Evolutionary conservation across 2,888 invertebrate species (phyloP), one percentile per base, ranked within the genome.

Genomic region (Eustalomyia histrio): DNA sequence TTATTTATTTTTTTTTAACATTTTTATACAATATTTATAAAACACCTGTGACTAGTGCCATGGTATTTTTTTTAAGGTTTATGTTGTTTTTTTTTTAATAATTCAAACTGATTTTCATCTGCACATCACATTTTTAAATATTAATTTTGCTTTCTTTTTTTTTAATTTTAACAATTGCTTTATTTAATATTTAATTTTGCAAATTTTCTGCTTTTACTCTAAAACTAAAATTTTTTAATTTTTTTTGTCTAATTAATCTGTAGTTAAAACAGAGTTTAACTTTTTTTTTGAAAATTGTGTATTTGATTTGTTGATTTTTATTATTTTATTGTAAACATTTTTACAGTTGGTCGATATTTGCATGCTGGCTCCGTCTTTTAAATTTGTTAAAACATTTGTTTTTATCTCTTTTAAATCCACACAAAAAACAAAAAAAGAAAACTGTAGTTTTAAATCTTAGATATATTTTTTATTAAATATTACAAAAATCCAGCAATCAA

Each of bases 281-380:
- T 21, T 43, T 60, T 60, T 18, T 69, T 21, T 47, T 16, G 14
- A 8, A 39, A 21, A 14, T 53, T 67, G 57, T 76, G 12, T 53
- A 65, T 55, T 72, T 80, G 10, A 76, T 75, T 65, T 80, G 65
- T 76, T 80, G 71, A 80, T 75, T 80, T 71, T 80, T 79, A 58
- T 72, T 68, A 71, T 21, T 68, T 73, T 85, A 85, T 85, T 85
- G 87, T 85, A 85, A 76, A 87, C 87, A 88, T 89, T 89, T 90
- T 91, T 91, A 83, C 91, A 91, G 91, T 91, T 91, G 91, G 91
- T 90, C 91, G 91, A 89, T 91, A 88, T 90, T 90, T 91, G 91
- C 91, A 91, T 91, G 91, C 91, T 89, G 91, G 91, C 90, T 91
- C 91, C 91, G 91, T 91, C 88, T 91, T 91, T 90, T 91, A 88